These are phyloP conservation scores for Isaurus tuberculatus DNA, from an alignment of 92 coral and sea anemone species.

Conservation along the genomic window DNA sequence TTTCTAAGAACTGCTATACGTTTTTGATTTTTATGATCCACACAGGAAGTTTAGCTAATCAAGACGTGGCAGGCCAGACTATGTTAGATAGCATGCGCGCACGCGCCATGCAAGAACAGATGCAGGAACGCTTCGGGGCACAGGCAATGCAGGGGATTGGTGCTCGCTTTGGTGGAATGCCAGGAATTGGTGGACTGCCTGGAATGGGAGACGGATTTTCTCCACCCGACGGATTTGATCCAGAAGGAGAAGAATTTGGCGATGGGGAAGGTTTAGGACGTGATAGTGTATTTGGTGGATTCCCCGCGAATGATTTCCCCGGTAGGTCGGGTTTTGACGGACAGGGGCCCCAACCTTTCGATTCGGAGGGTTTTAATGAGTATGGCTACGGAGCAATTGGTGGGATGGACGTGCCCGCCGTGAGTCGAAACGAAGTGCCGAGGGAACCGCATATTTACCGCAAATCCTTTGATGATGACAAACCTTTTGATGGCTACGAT, in stretches of 20 bases:
- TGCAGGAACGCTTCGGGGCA: slow-evolving; percentile 54
- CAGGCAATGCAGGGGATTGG: slow-evolving; percentile 52
- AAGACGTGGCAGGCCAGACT: slow-evolving; percentile 72
- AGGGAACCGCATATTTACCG: slow-evolving; percentile 49
- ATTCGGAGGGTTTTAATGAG: slow-evolving; percentile 57
- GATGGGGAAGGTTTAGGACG: slow-evolving; percentile 51
- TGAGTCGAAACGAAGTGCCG: slow-evolving; percentile 80
- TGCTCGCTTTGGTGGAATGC: slow-evolving; percentile 67
- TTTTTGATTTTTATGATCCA: not conserved
- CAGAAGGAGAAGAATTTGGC: slow-evolving; percentile 32
- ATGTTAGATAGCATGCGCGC: slow-evolving; percentile 74
- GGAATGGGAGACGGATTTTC: slow-evolving; percentile 55
- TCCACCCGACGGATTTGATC: slow-evolving; percentile 19
- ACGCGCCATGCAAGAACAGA: slow-evolving; percentile 82
- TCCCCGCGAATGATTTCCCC: slow-evolving; percentile 26
- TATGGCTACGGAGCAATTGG: slow-evolving; percentile 17
- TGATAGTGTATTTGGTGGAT: slow-evolving; percentile 33
- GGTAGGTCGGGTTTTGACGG: slow-evolving; percentile 41
- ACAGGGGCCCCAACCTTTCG: slow-evolving; percentile 49
- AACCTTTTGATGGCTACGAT: slow-evolving; percentile 63
- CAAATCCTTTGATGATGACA: slow-evolving; percentile 66
- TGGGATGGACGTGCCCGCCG: slow-evolving; percentile 75
- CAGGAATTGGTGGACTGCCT: slow-evolving; percentile 67
- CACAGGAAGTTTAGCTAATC: slow-evolving; percentile 62
- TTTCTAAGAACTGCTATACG: not conserved